Evolutionary conservation across 2,113 vertebrate species (phyloP), one percentile per base, ranked within the genome.

Genomic region (Pygoscelis antarcticus): DNA sequence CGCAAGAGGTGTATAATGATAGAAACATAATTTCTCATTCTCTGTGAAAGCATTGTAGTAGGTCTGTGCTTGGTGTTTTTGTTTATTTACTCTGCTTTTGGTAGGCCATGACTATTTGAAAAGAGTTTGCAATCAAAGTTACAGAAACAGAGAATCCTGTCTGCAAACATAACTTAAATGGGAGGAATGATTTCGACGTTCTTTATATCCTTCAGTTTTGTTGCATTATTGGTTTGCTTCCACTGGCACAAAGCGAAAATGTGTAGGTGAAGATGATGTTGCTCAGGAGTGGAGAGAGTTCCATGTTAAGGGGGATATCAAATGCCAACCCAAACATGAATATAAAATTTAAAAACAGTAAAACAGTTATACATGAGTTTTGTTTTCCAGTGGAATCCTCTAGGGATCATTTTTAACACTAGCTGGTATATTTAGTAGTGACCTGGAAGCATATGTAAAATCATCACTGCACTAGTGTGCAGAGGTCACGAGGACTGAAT

Each of bases 41-140:
- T 72, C 13, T 3, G 0, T 27, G 27, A 71, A 69, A 69, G 20
- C 0, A 0, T 23, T 3, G 4, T 10, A 34, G 27, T 38, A 34
- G 19, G 18, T 76, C 46, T 78, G 19, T 36, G n/a, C 36, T 46
- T 76, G 22, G 42, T 18, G 18, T 20, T 66, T 5, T 42, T 38
- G 13, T 7, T 62, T 70, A 26, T 52, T 89, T 60, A 27, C n/a
- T 85, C 32, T 51, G 21, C 21, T 8, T 60, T 69, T 64, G 27
- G 13, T 55, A 10, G 38, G 18, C 79, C 20, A 4, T 3, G 3
- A 30, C 9, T 74, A 6, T 46, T 92, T 66, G 51, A 36, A 29
- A 75, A 51, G 55, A 30, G 13, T 54, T 84, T 55, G 20, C 25
- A 30, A 29, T 74, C 62, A 30, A 29, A 60, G 18, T 20, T 60